A percentile compares a stretch with the other conserved stretches of the same genome.
phyloP scores from a whole-genome alignment of 1,140 invertebrate genomes.

The Drosophila nebulosa region DNA sequence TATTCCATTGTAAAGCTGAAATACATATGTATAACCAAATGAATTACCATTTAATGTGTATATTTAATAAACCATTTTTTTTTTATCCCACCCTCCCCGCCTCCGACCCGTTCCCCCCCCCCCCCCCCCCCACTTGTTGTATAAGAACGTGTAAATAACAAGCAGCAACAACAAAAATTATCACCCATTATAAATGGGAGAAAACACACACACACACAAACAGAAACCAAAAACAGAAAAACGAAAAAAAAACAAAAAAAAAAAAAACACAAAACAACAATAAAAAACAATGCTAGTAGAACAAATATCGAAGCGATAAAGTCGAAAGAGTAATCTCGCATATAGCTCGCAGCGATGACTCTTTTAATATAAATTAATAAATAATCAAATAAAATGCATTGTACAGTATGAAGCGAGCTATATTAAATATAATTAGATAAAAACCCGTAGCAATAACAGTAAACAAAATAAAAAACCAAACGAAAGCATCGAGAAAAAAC shows the following conservation, averaged over 20 bases:
- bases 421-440: constrained; percentile 65
- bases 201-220: background rate
- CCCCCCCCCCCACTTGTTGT: background rate
- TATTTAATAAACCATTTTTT: constrained; percentile 53
- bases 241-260: background rate
- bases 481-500: background rate
- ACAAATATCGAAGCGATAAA: constrained; percentile 1
- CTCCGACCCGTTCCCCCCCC: background rate
- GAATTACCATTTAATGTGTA: constrained; percentile 64
- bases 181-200: background rate
- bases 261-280: constrained; percentile 1
- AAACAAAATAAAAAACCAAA: background rate
- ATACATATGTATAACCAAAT: constrained; percentile 36
- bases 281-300: constrained; percentile 18
- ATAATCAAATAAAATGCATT: constrained; percentile 49
- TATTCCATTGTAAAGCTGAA: constrained; percentile 29
- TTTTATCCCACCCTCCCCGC: too few relatives aligned
- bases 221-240: background rate
- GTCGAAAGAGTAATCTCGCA: constrained; percentile 28
- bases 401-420: constrained; percentile 34
- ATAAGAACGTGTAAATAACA: constrained; percentile 59
- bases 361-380: constrained; percentile 56
- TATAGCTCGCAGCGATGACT: constrained; percentile 22
- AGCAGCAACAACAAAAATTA: constrained; percentile 46
- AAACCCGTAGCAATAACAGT: constrained; percentile 13